Conservation (phyloP, 2,888 invertebrate genomes). For the Chrysopilus asiliformis region DNA sequence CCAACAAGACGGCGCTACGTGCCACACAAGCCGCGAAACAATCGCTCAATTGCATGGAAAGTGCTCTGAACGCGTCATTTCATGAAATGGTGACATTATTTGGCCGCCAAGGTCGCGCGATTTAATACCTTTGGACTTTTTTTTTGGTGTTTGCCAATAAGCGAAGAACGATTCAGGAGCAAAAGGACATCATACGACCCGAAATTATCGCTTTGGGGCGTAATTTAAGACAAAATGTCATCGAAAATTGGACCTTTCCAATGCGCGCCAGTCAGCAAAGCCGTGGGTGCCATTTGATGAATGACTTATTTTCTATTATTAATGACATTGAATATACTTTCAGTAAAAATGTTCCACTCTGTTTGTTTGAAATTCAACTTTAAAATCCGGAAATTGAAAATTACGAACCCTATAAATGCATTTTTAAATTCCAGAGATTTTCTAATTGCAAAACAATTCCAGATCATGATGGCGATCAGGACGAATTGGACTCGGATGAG, state of each 20-base stretch:
- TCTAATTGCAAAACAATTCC: neutral
- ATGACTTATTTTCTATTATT: neutral
- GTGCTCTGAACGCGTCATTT: too few relatives aligned
- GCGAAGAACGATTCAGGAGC: too few relatives aligned
- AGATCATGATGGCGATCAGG: slow-evolving; percentile 43
- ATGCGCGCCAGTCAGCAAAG: too few relatives aligned
- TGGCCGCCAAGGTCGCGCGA: too few relatives aligned
- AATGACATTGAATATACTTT: too few relatives aligned
- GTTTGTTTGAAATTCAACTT: slow-evolving; percentile 1
- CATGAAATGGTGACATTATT: too few relatives aligned
- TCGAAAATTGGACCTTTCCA: too few relatives aligned
- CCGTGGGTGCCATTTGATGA: neutral
- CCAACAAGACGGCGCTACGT: slow-evolving; percentile 8
- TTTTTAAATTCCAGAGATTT: neutral
- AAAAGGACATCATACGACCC: too few relatives aligned
- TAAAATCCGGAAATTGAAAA: neutral
- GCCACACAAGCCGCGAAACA: too few relatives aligned
- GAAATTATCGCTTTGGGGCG: too few relatives aligned
- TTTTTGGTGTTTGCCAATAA: neutral
- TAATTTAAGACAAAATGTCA: neutral
- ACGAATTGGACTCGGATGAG: slow-evolving; percentile 51
- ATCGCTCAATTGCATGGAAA: too few relatives aligned
- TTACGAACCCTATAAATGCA: neutral
- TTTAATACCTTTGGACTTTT: too few relatives aligned
- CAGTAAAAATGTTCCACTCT: slow-evolving; percentile 3